phyloP scores from a whole-genome alignment of 2,888 invertebrate genomes.

The Xylota sylvarum region DNA sequence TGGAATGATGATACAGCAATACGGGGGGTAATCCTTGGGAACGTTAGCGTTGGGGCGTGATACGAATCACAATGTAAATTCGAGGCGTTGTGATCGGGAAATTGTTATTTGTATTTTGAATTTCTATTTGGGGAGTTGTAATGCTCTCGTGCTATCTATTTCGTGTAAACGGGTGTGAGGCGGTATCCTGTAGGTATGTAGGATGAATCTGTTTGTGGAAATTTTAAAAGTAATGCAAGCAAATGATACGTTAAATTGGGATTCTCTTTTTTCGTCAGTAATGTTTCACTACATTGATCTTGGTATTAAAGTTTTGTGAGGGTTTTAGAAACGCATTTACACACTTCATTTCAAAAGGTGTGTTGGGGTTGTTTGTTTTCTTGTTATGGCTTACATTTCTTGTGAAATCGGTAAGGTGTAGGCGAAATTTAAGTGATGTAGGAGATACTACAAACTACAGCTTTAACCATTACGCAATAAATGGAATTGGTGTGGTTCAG shows the following conservation, averaged over 20 bases:
- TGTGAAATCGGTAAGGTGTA: background rate
- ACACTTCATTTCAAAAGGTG: background rate
- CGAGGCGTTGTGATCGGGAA: background rate
- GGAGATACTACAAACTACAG: background rate
- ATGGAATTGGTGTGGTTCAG: too few relatives aligned
- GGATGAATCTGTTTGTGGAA: conserved; percentile 2
- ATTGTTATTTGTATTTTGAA: conserved; percentile 39
- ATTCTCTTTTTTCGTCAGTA: background rate
- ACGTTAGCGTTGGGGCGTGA: conserved; percentile 34
- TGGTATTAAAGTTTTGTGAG: conserved; percentile 8
- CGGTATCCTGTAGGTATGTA: background rate
- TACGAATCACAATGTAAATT: conserved; percentile 27
- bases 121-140: conserved; percentile 23
- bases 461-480: too few relatives aligned
- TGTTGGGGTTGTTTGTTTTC: background rate
- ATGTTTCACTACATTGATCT: background rate
- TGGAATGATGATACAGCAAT: conserved; percentile 44
- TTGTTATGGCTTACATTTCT: too few relatives aligned
- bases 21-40: conserved; percentile 7
- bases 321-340: background rate
- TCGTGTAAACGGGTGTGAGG: background rate
- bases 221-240: conserved; percentile 11
- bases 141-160: background rate
- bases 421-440: background rate
- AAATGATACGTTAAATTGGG: conserved; percentile 43